Base-by-base conservation (phyloP, 2,113 vertebrate genomes). In the Narcine bancroftii region DNA sequence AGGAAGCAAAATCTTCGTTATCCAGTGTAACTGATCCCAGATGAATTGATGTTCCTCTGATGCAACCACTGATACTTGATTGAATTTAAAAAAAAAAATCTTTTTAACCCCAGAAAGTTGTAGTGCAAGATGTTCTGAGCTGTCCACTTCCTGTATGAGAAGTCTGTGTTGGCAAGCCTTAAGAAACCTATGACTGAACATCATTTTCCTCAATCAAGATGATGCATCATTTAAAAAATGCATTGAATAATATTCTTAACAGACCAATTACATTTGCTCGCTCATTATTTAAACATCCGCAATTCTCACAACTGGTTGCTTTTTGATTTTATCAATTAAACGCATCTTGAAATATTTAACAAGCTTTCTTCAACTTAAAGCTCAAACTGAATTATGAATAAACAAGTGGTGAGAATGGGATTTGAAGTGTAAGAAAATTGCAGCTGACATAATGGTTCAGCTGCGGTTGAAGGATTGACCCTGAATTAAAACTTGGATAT, bases 341-440 rank as follows among this genome's bases (percentile, higher is more conserved):
- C n/a, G 19, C 2, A 36, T 85, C 33, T 36, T 87, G 36, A 87
- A 60, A 87, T 87, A 87, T 87, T 87, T 87, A 87, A 36, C 81
- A 60, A 33, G 19, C 33, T 60, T 56, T 56, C 81, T 63, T 87
- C 53, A 21, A 42, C 53, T n/a, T 50, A 77, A 53, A 63, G 81
- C 81, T 60, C n/a, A 87, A 36, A 60, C 33, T 60, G 81, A 60
- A 87, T 87, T 63, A 19, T 87, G 36, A 87, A 87, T 83, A 60
- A 53, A 85, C 33, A 69, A 60, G 53, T 60, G 33, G 15, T 21
- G 53, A 53, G 79, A 36, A 60, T 21, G 53, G 17, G 15, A 36
- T 87, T 63, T n/a, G n/a, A 60, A 60, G n/a, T 60, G 33, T 60
- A 36, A 60, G 53, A 60, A 87, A n/a, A 87, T 36, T n/a, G 53